phyloP scores from a whole-genome alignment of 2,888 invertebrate species.

The Drosophila ezoana region DNA sequence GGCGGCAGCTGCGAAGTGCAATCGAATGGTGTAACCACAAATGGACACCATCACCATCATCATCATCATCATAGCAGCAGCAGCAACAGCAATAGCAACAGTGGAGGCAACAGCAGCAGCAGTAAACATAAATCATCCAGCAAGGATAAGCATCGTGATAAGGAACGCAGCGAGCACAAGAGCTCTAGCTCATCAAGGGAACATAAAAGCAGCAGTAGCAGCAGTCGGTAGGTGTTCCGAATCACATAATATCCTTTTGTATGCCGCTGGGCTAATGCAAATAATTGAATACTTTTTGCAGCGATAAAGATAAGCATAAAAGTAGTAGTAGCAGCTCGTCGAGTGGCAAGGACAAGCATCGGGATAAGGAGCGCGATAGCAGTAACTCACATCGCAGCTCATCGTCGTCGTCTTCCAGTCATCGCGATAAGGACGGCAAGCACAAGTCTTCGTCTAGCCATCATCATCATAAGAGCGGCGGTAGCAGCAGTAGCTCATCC shows the following conservation, averaged over 20 bases:
- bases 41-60: constrained; percentile 88
- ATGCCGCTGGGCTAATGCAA: background rate
- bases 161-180: constrained; percentile 85
- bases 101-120: constrained; percentile 86
- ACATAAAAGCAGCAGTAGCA: constrained; percentile 85
- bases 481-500: constrained; percentile 57
- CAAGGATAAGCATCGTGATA: constrained; percentile 86
- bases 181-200: constrained; percentile 85
- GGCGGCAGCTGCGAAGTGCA: constrained; percentile 76
- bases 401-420: constrained; percentile 71
- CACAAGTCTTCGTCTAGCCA: constrained; percentile 82
- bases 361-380: constrained; percentile 83
- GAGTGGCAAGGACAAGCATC: constrained; percentile 84
- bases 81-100: constrained; percentile 65
- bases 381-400: constrained; percentile 67
- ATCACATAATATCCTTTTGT: background rate
- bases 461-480: constrained; percentile 79
- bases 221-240: constrained; percentile 76
- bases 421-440: constrained; percentile 85
- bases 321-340: constrained; percentile 83
- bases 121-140: constrained; percentile 89
- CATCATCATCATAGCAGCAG: constrained; percentile 39
- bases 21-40: constrained; percentile 92
- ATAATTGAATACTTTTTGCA: constrained; percentile 27
- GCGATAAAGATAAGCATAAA: constrained; percentile 84